Base-by-base conservation (phyloP, 2,113 vertebrate genomes). In the human region DNA sequence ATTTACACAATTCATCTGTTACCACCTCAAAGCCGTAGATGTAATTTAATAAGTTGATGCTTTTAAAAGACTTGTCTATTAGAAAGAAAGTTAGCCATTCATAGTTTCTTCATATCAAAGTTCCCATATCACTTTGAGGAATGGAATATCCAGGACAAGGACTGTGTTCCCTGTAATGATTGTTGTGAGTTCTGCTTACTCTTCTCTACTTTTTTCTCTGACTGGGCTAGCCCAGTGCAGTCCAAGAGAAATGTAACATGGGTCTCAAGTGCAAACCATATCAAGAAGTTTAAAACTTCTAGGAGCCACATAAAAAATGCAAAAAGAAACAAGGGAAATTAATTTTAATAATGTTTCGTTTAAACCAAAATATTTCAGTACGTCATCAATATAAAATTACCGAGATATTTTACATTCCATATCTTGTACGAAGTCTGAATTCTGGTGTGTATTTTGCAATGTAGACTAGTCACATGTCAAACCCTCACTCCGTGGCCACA, bases 231-330 rank as follows among this genome's bases (percentile, higher is more conserved):
- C 25, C 45, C 16, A 40, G 5, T 25, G n/a, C 9, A 79, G 8
- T 66, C 30, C 20, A 73, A 82, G 38, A 90, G 38, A 78, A 68
- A 55, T 32, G 7, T 73, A 50, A n/a, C 1, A 0, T 9, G 18
- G 43, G 57, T 50, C n/a, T 93, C n/a, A 75, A 43, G 68, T 88
- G 16, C 16, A 68, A 85, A 48, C 45, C 16, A 11, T 14, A 4
- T 78, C 40, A 78, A 92, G 48, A 92, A 50, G 35, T 45, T 87
- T 66, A 72, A 94, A 79, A 78, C 81, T 64, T 84, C 14, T 40
- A 16, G 43, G 12, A 70, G 78, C 17, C n/a, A 76, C 10, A 35
- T 86, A 11, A 89, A 72, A 93, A 66, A 23, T 40, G 17, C 35
- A 22, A 75, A 30, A 8, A 32, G 30, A 87, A 64, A 40, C 5